Conservation (phyloP, 2,797 vertebrate species). For the Carduelis carduelis region DNA sequence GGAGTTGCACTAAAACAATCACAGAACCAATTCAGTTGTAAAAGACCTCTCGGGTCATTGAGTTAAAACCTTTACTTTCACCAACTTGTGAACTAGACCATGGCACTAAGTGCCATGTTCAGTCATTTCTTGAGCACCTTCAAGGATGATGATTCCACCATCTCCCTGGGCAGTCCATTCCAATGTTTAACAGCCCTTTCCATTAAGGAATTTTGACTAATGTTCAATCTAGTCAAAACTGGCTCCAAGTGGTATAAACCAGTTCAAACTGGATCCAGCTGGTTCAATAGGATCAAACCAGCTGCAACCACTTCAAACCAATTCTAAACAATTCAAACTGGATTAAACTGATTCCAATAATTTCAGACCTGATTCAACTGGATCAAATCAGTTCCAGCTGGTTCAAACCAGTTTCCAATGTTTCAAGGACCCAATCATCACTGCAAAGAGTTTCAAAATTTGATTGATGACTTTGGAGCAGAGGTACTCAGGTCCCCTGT, state of each 20-base stretch:
- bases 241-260: neutral
- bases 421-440: too few relatives aligned
- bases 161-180: neutral
- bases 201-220: neutral
- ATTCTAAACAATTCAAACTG: neutral
- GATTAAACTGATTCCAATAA: neutral
- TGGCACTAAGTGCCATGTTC: neutral
- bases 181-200: neutral
- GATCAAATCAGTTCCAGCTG: neutral
- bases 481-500: neutral
- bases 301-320: rapidly evolving
- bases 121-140: neutral
- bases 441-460: neutral
- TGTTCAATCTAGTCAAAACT: neutral
- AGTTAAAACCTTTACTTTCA: neutral
- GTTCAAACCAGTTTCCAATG: neutral
- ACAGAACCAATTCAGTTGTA: neutral
- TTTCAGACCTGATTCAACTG: neutral
- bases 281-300: neutral
- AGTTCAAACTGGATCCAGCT: neutral
- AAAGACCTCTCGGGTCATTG: neutral
- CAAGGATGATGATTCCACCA: neutral
- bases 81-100: neutral
- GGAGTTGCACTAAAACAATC: neutral
- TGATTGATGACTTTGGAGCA: neutral